Base-by-base conservation (phyloP, 2,113 vertebrate species). In the Dendrocopos noguchii region DNA sequence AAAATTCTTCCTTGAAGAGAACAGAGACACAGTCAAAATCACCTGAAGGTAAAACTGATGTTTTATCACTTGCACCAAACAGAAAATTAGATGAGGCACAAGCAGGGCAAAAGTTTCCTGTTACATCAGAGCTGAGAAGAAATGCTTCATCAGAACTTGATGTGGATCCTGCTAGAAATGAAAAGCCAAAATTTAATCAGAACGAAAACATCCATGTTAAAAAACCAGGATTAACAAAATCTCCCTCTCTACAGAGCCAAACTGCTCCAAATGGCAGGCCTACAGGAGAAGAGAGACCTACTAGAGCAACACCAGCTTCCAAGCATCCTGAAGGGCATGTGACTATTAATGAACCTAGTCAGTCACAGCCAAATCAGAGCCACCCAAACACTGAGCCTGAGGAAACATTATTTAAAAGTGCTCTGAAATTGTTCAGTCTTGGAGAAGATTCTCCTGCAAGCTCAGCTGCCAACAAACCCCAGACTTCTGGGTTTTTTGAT, bases 401-500 rank as follows among this genome's bases (percentile, higher is more conserved):
- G 87, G 97, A 94, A 85, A 97, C 92, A 2, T 91, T 98, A 64
- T 95, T 97, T 68, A 98, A 98, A 95, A 96, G 90, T n/a, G 91
- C 96, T 59, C 42, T 95, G 70, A 96, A 97, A 75, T 91, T 98
- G 59, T 97, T 98, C 87, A 96, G 90, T 88, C 84, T 86, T 29
- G 91, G 93, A 90, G 97, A 98, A 91, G 93, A 95, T 78, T 89
- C 94, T 74, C 71, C 96, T 90, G 71, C 63, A 21, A 96, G 88
- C 55, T 96, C 95, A 84, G 36, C 72, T 65, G 28, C 95, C 91
- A 98, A 96, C 83, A 98, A 98, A 95, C 93, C 97, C 67, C 98
- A 98, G 22, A 36, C 95, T 85, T 96, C 98, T 59, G 96, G 96
- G 42, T 98, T 99, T 91, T 97, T 99, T 91, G 98, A 96, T 82